Evolutionary conservation across 2,113 vertebrate species (phyloP).

Genomic region (Sceloporus undulatus): DNA sequence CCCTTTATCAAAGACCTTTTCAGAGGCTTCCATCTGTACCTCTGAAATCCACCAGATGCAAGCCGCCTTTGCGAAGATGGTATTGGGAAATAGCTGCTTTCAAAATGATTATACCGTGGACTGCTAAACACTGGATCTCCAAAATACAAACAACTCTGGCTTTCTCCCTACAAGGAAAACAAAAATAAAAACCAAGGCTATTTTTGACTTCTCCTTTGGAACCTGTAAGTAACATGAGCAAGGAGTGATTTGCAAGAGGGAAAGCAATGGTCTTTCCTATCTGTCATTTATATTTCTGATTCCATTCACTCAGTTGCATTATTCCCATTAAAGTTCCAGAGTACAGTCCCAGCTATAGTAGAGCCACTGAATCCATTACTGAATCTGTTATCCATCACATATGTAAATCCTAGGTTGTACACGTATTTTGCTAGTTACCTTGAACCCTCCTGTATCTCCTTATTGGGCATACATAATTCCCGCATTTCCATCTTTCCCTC

Average conservation of each 20-base stretch:
- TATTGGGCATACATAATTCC: neutral
- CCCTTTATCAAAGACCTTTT: constrained; percentile 58
- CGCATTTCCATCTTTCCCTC: neutral
- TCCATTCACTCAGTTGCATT: too few species aligned
- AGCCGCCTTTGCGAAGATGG: too few species aligned
- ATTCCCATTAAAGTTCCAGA: neutral
- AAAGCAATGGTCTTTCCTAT: neutral
- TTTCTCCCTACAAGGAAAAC: constrained; percentile 71
- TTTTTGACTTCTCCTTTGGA: neutral
- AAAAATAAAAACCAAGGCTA: constrained; percentile 11
- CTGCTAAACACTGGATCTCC: neutral
- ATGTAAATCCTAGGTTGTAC: neutral
- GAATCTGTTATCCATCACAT: too few species aligned
- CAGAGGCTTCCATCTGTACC: neutral
- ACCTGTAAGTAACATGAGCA: neutral
- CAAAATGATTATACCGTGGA: neutral
- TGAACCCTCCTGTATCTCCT: neutral
- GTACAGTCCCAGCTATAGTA: too few species aligned
- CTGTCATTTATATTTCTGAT: too few species aligned
- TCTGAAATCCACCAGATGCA: neutral
- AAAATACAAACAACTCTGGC: constrained; percentile 49
- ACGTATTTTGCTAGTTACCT: neutral
- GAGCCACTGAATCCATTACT: too few species aligned
- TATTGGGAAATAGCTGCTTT: neutral
- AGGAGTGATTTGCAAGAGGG: neutral